phyloP scores from a whole-genome alignment of 1,140 invertebrate genomes.

The Venturia canescens region DNA sequence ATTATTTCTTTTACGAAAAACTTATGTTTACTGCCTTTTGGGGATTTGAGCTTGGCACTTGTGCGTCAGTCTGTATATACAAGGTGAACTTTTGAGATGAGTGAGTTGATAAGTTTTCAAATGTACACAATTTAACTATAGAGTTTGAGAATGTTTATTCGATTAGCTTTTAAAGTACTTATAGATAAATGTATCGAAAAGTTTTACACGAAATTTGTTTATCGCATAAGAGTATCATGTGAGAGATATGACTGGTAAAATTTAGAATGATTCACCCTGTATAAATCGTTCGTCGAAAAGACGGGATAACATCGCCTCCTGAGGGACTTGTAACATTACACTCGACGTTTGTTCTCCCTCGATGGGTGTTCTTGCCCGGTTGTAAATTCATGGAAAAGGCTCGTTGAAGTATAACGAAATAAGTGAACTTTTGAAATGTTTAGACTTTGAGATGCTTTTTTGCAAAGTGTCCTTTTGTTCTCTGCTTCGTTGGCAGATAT shows the following conservation, averaged over 20 bases:
- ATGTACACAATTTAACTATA: too few relatives aligned
- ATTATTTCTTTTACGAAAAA: not conserved
- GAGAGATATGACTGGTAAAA: too few relatives aligned
- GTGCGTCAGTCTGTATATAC: too few relatives aligned
- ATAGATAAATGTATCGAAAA: too few relatives aligned
- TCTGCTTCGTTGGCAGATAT: not conserved
- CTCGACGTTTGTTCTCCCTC: not conserved
- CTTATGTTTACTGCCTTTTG: not conserved
- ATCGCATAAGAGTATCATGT: too few relatives aligned
- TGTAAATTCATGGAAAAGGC: not conserved
- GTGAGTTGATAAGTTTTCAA: too few relatives aligned
- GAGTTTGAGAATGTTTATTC: too few relatives aligned
- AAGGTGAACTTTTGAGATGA: too few relatives aligned
- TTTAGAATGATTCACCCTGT: too few relatives aligned
- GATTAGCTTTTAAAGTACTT: too few relatives aligned
- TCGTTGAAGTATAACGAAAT: not conserved
- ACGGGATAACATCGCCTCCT: not conserved
- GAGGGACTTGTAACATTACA: not conserved
- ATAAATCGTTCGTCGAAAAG: not conserved
- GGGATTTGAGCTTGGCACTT: not conserved
- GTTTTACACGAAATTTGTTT: too few relatives aligned
- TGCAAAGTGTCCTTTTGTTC: conserved; percentile 21
- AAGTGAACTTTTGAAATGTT: not conserved
- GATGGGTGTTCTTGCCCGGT: not conserved
- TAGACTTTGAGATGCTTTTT: not conserved